phyloP scores from a whole-genome alignment of 2,113 vertebrate genomes.

The Eclectus roratus region DNA sequence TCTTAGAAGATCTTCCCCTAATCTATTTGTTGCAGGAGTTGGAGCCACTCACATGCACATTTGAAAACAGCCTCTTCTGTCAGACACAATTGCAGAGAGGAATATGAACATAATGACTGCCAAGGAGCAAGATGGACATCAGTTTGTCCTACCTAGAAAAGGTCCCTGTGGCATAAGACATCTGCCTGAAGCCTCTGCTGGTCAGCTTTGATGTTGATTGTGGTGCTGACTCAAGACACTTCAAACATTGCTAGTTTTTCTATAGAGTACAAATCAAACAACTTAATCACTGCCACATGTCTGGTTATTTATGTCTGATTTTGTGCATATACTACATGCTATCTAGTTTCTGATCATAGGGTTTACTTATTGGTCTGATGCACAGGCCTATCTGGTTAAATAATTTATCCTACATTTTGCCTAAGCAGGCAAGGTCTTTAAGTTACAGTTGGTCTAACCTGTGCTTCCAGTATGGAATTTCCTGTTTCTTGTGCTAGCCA shows the following conservation, averaged over 20 bases:
- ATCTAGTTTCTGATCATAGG: not conserved
- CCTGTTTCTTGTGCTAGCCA: not conserved
- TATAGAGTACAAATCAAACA: not conserved
- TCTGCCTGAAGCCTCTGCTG: fast-evolving
- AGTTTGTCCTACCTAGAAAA: not conserved
- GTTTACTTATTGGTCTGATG: not conserved
- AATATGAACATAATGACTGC: not conserved
- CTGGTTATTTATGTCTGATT: not conserved
- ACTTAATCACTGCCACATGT: fast-evolving
- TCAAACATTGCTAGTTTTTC: not conserved
- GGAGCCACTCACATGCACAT: not conserved
- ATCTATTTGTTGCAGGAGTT: not conserved
- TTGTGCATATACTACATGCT: fast-evolving
- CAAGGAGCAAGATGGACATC: not conserved
- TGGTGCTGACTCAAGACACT: not conserved
- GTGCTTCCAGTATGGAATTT: not conserved
- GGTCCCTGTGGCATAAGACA: fast-evolving
- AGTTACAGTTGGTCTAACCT: not conserved
- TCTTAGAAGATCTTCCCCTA: not conserved
- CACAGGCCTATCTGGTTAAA: not conserved
- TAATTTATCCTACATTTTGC: not conserved
- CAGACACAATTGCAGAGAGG: not conserved
- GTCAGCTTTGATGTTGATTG: fast-evolving
- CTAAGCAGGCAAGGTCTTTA: not conserved
- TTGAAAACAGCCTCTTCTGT: not conserved